Evolutionary conservation across 2,888 invertebrate species (phyloP), one percentile per base, ranked within the genome.

Genomic region (Galerucella pusilla): DNA sequence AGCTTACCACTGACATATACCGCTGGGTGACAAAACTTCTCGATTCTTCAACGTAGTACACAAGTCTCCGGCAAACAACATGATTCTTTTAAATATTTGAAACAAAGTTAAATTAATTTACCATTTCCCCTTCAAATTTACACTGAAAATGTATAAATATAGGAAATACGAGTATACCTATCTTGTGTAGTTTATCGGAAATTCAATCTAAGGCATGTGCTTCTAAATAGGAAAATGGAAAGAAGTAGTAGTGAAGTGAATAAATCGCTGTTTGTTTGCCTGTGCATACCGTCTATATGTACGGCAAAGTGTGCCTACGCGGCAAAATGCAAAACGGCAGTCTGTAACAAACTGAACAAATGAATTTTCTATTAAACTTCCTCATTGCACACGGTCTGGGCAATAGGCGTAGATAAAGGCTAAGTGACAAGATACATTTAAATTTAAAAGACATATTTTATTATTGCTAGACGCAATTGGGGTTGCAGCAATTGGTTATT

Each of bases 281-380:
- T 71, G 68, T 71, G 65, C 61, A 72, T 69, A 68, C 69, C 14
- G 52, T 68, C 72, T 77, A 73, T 74, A 79, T 75, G 75, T 70
- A 69, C 69, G n/a, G 25, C 45, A 73, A 68, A 73, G 63, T 65
- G 66, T 65, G 69, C 67, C 57, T 63, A 54, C 52, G 69, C 73
- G 61, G 63, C 46, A 68, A 75, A 79, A 79, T 77, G 79, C 72
- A 9, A 75, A 79, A 75, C 71, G 75, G 69, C 72, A 73, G 63
- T 68, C 72, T 73, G 75, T 69, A 77, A 73, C 76, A 74, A 76
- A 64, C 72, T 63, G 72, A 70, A 75, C 75, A 76, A 77, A 79
- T 77, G 76, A 76, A 77, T 74, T 75, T 68, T 76, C 76, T 71
- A 77, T 77, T 75, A 71, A 77, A 77, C 77, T 79, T 75, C 71